A percentile compares a stretch with the other conserved stretches of the same genome.
phyloP scores from a whole-genome alignment of 2,797 vertebrate species.

The Clarias laeviceps region DNA sequence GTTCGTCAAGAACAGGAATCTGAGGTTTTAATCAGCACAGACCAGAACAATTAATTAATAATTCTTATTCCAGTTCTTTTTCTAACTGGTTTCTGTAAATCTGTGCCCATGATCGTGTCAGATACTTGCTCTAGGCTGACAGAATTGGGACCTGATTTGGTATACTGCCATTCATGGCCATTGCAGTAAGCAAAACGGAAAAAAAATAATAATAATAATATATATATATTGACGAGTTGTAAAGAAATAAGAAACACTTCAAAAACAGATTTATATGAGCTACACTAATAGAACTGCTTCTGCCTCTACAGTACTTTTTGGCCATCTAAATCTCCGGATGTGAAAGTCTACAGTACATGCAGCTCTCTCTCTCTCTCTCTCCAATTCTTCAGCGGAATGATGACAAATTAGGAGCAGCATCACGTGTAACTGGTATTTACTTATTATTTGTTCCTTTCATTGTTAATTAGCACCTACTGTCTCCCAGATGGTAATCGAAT shows the following conservation, averaged over 20 bases:
- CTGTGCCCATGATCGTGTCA: too few species aligned
- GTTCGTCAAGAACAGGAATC: too few species aligned
- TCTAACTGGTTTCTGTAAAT: too few species aligned
- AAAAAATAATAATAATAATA: too few species aligned
- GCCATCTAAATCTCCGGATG: background rate
- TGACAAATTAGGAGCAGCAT: background rate
- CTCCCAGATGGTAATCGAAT: constrained; percentile 31
- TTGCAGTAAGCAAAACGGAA: background rate
- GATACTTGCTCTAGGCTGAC: too few species aligned
- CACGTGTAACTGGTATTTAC: background rate
- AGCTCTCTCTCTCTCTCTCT: background rate
- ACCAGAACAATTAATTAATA: too few species aligned
- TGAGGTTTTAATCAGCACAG: too few species aligned
- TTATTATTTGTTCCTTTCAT: constrained; percentile 12
- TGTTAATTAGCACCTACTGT: constrained; percentile 31
- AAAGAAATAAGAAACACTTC: background rate
- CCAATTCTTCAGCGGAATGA: background rate
- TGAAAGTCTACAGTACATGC: background rate
- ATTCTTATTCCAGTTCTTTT: too few species aligned
- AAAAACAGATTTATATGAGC: background rate
- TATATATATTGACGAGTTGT: background rate
- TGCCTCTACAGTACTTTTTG: background rate
- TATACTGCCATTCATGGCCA: too few species aligned
- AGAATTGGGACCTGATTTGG: too few species aligned
- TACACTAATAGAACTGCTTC: background rate